Percentiles rank a stretch among this genome's conserved stretches.
phyloP scores from a whole-genome alignment of 2,113 vertebrate genomes.

The Pontoporia blainvillei region DNA sequence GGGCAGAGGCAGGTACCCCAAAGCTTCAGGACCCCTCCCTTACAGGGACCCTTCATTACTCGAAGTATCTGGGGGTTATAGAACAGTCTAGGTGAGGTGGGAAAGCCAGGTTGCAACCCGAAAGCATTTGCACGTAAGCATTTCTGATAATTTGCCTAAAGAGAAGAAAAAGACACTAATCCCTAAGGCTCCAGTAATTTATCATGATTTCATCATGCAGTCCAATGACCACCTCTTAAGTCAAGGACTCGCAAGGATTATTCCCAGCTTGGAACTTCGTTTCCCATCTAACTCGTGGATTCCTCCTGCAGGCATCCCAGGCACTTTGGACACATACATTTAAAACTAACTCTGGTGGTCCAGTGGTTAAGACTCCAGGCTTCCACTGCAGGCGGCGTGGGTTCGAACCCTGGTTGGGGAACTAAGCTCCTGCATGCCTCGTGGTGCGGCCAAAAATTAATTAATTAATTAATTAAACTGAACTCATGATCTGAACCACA shows the following conservation, averaged over 20 bases:
- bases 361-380: background rate
- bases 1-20: background rate
- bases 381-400: background rate
- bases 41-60: background rate
- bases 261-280: background rate
- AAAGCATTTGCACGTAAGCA: background rate
- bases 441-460: too few species aligned
- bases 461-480: background rate
- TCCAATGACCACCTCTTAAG: background rate
- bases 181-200: background rate
- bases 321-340: background rate
- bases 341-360: background rate
- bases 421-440: too few species aligned
- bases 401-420: background rate
- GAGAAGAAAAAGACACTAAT: background rate
- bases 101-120: background rate
- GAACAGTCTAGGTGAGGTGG: background rate
- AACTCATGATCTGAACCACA: background rate
- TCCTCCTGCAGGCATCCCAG: background rate
- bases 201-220: background rate
- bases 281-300: background rate
- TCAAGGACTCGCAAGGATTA: background rate
- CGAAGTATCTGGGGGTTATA: background rate
- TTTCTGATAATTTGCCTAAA: constrained; percentile 11
- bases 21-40: background rate